A percentile compares a stretch with the other conserved stretches of the same genome.
These are phyloP conservation scores for Neuroterus valhalla DNA, from an alignment of 1,140 invertebrate species.

Conservation along the genomic window DNA sequence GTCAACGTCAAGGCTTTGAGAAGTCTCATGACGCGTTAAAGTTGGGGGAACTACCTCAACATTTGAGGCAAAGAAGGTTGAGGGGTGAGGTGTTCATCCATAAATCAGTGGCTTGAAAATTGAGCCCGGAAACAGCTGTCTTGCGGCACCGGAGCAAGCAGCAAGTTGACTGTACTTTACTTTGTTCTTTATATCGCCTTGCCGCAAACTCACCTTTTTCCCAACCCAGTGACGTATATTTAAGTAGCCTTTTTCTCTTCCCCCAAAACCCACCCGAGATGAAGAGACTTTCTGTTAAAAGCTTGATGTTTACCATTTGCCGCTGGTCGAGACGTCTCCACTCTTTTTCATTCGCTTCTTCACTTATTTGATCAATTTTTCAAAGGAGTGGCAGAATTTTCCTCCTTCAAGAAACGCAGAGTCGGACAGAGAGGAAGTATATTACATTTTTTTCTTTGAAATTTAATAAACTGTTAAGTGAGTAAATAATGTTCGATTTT, in stretches of 20 bases:
- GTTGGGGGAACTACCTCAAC: slow-evolving; percentile 24
- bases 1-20: slow-evolving; percentile 11
- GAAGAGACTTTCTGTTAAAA: neutral
- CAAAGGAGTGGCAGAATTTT: neutral
- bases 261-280: neutral
- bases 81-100: slow-evolving; percentile 45
- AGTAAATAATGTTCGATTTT: too few species aligned
- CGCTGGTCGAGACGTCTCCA: neutral
- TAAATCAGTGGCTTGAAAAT: slow-evolving; percentile 50
- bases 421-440: neutral
- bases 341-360: slow-evolving; percentile 3
- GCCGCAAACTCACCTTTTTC: neutral
- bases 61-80: slow-evolving; percentile 34
- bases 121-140: slow-evolving; percentile 43
- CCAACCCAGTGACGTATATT: neutral
- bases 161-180: neutral
- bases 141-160: slow-evolving; percentile 4
- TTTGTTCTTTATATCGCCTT: slow-evolving; percentile 17
- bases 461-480: too few species aligned
- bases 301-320: neutral
- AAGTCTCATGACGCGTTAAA: slow-evolving; percentile 36
- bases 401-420: neutral
- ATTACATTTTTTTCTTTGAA: neutral
- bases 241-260: neutral
- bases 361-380: neutral